Conservation (phyloP, 2,113 vertebrate species). For the Xerus inauris region DNA sequence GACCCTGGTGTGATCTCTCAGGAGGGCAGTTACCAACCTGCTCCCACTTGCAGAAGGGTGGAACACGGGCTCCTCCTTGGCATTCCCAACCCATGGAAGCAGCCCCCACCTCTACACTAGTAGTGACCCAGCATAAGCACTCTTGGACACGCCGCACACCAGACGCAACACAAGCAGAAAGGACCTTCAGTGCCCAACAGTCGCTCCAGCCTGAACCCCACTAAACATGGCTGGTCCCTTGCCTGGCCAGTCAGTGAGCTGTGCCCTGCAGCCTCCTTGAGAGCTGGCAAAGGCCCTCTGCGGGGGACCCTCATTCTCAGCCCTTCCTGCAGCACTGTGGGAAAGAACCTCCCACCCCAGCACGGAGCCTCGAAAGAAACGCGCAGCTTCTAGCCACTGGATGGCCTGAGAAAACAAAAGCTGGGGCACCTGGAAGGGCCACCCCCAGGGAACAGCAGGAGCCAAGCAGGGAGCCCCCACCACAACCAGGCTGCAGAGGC, state of each 20-base stretch:
- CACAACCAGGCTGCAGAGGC: too few species aligned
- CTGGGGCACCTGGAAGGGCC: not conserved
- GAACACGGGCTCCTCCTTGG: not conserved
- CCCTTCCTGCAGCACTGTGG: not conserved
- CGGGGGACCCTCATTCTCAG: too few species aligned
- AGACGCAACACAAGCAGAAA: not conserved
- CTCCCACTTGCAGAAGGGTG: not conserved
- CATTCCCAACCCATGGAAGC: not conserved
- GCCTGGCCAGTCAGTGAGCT: too few species aligned
- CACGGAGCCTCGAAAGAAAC: not conserved
- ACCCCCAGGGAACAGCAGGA: not conserved
- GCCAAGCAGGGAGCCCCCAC: not conserved
- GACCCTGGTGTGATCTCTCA: not conserved
- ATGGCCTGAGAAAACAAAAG: not conserved
- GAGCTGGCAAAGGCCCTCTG: too few species aligned
- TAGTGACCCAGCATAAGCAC: not conserved
- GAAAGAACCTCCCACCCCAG: not conserved
- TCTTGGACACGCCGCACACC: not conserved
- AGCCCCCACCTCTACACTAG: not conserved
- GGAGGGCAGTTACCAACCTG: not conserved
- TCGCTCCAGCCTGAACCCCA: too few species aligned
- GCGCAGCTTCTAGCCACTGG: not conserved
- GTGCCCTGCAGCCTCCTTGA: too few species aligned
- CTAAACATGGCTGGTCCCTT: too few species aligned
- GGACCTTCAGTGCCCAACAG: not conserved